These are phyloP conservation scores for Clunio marinus DNA, from an alignment of 2,888 invertebrate species.

Conservation along the genomic window DNA sequence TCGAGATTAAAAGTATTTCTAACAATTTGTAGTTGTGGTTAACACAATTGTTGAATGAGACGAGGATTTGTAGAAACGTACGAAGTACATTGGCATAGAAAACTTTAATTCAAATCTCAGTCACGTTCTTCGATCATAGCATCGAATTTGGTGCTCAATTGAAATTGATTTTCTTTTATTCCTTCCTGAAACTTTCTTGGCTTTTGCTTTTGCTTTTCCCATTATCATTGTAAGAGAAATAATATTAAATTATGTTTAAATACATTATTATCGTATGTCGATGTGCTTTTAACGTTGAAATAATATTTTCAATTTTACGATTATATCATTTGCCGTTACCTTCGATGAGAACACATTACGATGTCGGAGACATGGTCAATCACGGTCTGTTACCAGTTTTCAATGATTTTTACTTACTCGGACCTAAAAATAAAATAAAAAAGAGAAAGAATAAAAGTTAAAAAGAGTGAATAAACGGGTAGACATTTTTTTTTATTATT, in stretches of 20 bases:
- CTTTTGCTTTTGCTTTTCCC: neutral
- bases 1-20: neutral
- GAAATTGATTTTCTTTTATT: neutral
- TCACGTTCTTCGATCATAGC: neutral
- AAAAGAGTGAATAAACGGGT: neutral
- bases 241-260: constrained; percentile 13
- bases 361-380: neutral
- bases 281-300: neutral
- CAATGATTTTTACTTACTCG: constrained; percentile 30
- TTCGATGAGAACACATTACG: neutral
- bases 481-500: too few relatives aligned
- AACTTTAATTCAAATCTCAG: constrained; percentile 5
- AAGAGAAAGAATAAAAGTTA: neutral
- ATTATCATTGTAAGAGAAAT: neutral
- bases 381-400: neutral
- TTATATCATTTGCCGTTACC: neutral
- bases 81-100: neutral
- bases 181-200: neutral
- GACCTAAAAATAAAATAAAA: constrained; percentile 30
- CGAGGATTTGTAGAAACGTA: too few relatives aligned
- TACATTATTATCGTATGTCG: constrained; percentile 11
- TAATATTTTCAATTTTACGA: neutral
- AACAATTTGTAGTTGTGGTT: neutral
- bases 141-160: neutral
- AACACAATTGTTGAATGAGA: too few relatives aligned